Base-by-base conservation (phyloP, 2,888 invertebrate species). In the Rhabditoides inermis region DNA sequence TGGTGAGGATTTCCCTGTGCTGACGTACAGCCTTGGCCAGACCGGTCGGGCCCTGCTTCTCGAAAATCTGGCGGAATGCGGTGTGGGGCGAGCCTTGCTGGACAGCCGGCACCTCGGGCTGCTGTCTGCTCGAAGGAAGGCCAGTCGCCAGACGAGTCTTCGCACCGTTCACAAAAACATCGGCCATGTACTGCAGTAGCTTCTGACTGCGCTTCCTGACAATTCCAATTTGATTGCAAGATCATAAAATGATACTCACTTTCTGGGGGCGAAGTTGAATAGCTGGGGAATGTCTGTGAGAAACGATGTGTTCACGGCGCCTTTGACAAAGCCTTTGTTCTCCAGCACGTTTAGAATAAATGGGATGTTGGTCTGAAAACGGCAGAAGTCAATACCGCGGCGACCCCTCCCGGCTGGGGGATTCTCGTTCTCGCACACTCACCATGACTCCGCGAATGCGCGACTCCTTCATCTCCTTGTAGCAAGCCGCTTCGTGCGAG, bases 171-270 rank as follows among this genome's bases (percentile, higher is more conserved):
- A 95, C 91, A 62, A 92, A 80, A 3, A 94, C 88, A 60, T 87
- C 84, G 1, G 88, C 94, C 44, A 95, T 80, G 77, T 92, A 95
- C 78, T 87, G 87, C 39, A 94, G 82, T 44, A 94, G 81, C 77
- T 91, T 91, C 80, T 92, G 91, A 0, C 91, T 92, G 60, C 94
- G 82, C 81, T 98, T 95, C 78, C 87, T n/a, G n/a, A n/a, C n/a
- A n/a, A n/a, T n/a, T n/a, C n/a, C n/a, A n/a, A n/a, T n/a, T n/a
- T n/a, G n/a, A n/a, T n/a, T n/a, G n/a, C n/a, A n/a, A n/a, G n/a
- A n/a, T n/a, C n/a, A n/a, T n/a, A n/a, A n/a, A n/a, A n/a, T n/a
- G n/a, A n/a, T n/a, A n/a, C n/a, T n/a, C n/a, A n/a, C n/a, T n/a
- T 88, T 0, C 88, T 85, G 0, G 85, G 83, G 41, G 82, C 81